A percentile compares a stretch with the other conserved stretches of the same genome.
These are phyloP conservation scores for Oreochromis aureus DNA, from an alignment of 2,113 vertebrate genomes.

Conservation along the genomic window DNA sequence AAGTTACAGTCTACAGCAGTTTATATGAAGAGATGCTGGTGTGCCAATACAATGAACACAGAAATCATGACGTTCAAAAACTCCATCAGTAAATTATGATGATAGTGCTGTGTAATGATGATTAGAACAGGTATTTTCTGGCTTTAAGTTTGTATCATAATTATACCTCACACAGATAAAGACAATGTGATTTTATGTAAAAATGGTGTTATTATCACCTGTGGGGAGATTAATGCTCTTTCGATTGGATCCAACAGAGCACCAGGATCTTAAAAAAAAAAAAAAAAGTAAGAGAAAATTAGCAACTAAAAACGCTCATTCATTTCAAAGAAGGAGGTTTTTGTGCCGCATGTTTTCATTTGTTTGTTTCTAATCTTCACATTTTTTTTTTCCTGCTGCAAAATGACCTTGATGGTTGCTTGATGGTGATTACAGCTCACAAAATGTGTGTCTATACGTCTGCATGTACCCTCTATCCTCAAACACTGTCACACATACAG, in stretches of 20 bases:
- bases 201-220: neutral
- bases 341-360: neutral
- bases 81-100: neutral
- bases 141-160: neutral
- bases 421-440: neutral
- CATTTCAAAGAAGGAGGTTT: neutral
- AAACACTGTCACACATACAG: neutral
- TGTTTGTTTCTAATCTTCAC: neutral
- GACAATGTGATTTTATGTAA: neutral
- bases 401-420: neutral
- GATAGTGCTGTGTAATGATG: neutral
- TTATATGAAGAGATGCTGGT: accelerated
- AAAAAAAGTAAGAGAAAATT: neutral
- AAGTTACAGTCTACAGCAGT: neutral
- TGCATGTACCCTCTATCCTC: neutral
- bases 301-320: neutral
- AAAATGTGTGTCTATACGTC: neutral
- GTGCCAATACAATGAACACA: neutral
- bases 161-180: neutral
- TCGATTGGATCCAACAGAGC: neutral
- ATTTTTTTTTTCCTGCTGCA: neutral
- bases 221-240: neutral
- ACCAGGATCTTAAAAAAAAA: neutral
- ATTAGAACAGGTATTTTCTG: neutral
- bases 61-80: neutral